Percentiles rank a stretch among this genome's conserved stretches.
phyloP scores from a whole-genome alignment of 2,797 vertebrate species.

The Poecilia picta region DNA sequence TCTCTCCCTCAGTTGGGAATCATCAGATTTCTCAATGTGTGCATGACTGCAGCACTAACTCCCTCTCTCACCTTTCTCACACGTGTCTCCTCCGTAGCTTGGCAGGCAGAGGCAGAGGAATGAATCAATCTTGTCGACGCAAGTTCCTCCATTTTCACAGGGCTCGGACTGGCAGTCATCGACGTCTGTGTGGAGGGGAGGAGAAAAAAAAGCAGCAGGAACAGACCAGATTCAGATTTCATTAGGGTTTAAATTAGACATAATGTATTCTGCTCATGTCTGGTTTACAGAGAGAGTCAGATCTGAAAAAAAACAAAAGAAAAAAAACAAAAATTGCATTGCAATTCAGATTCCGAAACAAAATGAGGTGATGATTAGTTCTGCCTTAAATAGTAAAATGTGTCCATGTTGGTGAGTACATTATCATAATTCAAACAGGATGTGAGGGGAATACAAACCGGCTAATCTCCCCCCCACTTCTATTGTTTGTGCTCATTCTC shows the following conservation, averaged over 20 bases:
- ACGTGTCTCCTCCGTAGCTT: slow-evolving; percentile 93
- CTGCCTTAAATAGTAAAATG: slow-evolving; percentile 30
- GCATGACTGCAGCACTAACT: slow-evolving; percentile 3
- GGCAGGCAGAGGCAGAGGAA: slow-evolving; percentile 95
- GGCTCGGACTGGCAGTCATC: slow-evolving; percentile 94
- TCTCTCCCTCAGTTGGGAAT: background rate
- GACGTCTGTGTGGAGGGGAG: slow-evolving; percentile 79
- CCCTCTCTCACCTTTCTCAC: slow-evolving; percentile 89
- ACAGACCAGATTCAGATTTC: slow-evolving; percentile 32
- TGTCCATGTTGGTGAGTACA: slow-evolving; percentile 31
- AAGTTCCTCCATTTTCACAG: slow-evolving; percentile 95
- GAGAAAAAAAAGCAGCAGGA: slow-evolving; percentile 3
- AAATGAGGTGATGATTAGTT: slow-evolving; percentile 41
- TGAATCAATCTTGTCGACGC: slow-evolving; percentile 92
- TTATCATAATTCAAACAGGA: slow-evolving; percentile 39
- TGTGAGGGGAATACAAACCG: slow-evolving; percentile 40
- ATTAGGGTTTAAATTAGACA: slow-evolving; percentile 45
- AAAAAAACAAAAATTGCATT: slow-evolving; percentile 4
- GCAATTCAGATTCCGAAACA: slow-evolving; percentile 38
- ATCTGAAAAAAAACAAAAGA: background rate
- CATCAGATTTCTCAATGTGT: slow-evolving; percentile 7
- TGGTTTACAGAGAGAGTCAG: slow-evolving; percentile 7
- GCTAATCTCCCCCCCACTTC: slow-evolving; percentile 26
- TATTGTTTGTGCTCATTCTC: slow-evolving; percentile 33
- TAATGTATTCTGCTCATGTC: slow-evolving; percentile 28